Evolutionary conservation across 2,888 invertebrate genomes (phyloP).

Genomic region (Perizoma flavofasciatum): DNA sequence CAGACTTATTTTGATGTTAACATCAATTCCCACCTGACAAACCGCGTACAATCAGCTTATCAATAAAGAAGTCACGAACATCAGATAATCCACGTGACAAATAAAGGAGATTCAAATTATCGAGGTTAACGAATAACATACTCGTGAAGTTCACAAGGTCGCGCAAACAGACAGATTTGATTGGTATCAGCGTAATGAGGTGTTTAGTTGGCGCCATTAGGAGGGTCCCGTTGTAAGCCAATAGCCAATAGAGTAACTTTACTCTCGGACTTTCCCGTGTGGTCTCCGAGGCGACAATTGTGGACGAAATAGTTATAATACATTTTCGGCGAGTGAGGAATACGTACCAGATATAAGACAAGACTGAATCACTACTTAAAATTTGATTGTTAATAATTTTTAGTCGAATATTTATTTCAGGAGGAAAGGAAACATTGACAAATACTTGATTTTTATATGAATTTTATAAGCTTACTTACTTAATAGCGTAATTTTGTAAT

Average conservation of each 20-base stretch:
- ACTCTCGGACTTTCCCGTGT: conserved; percentile 8
- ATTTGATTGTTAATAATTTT: too few relatives aligned
- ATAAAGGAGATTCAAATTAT: conserved; percentile 27
- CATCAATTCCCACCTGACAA: conserved; percentile 11
- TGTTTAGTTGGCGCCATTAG: conserved; percentile 64
- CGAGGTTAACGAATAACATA: conserved; percentile 52
- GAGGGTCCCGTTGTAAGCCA: conserved; percentile 57
- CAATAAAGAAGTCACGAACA: conserved; percentile 31
- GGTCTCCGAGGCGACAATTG: not conserved
- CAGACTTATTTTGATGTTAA: not conserved
- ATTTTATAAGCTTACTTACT: too few relatives aligned
- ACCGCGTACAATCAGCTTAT: conserved; percentile 23
- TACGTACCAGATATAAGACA: too few relatives aligned
- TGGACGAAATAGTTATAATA: too few relatives aligned
- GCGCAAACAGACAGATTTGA: conserved; percentile 53
- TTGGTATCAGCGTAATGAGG: conserved; percentile 69
- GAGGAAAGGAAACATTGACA: too few relatives aligned
- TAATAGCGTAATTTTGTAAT: too few relatives aligned
- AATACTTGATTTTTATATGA: too few relatives aligned
- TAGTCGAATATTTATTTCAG: too few relatives aligned
- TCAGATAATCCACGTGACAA: conserved; percentile 30
- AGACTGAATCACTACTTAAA: too few relatives aligned
- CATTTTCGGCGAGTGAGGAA: too few relatives aligned
- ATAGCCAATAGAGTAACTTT: conserved; percentile 7
- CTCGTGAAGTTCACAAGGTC: conserved; percentile 65